These are phyloP conservation scores for Hippopotamus amphibius DNA, from an alignment of 2,113 vertebrate species.

Conservation along the genomic window DNA sequence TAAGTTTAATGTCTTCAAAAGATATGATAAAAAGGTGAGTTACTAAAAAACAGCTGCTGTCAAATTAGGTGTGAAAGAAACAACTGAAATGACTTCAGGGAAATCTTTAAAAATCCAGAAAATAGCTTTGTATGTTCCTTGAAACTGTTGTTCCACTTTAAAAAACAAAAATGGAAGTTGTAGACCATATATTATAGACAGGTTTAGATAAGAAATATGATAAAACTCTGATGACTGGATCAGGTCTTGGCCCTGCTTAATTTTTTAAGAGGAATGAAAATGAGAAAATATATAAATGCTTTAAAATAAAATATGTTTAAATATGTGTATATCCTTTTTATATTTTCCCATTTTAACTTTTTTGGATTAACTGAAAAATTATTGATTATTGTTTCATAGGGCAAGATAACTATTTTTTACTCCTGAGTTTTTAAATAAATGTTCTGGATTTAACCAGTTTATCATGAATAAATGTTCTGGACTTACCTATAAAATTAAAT, in stretches of 20 bases:
- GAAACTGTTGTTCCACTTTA: background rate
- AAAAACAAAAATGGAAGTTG: background rate
- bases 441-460: background rate
- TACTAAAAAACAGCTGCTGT: background rate
- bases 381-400: background rate
- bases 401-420: background rate
- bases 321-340: background rate
- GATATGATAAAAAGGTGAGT: background rate
- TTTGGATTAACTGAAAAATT: background rate
- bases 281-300: background rate
- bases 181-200: background rate
- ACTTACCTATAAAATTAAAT: conserved; percentile 38
- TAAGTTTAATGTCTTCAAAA: conserved; percentile 3
- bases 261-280: background rate
- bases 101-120: background rate
- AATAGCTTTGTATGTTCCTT: background rate
- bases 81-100: background rate
- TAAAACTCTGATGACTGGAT: background rate
- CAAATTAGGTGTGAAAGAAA: background rate
- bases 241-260: background rate
- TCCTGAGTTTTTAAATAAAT: conserved; percentile 28
- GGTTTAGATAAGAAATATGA: background rate
- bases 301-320: conserved; percentile 15
- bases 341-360: background rate
- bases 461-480: background rate